Evolutionary conservation across 2,113 vertebrate species (phyloP), one percentile per base, ranked within the genome.

Genomic region (Hemicordylus capensis): DNA sequence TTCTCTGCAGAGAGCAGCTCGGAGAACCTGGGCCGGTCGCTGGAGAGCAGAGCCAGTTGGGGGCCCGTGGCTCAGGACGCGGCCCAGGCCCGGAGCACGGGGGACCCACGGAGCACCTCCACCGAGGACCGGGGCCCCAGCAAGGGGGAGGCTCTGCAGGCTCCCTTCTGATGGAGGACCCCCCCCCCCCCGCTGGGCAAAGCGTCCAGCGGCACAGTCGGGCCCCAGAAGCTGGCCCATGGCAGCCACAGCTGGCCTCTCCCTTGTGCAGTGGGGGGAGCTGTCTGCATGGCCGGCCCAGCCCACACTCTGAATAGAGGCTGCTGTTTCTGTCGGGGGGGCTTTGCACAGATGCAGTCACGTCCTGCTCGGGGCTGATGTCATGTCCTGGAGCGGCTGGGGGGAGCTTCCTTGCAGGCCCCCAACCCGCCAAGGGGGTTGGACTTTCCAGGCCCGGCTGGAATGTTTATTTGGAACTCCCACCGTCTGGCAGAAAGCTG

Each of bases 391-490:
- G 96, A 95, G 94, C 96, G 96, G 96, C 93, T 90, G 44, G 31
- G 4, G 22, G 58, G 15, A 94, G 94, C 95, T 80, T 92, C 90
- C 91, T n/a, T 91, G 2, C 89, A 66, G 79, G 93, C 91, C 95
- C 81, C 76, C 90, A 89, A 96, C 94, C 96, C 94, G 94, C 94
- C 85, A 94, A 97, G 94, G 95, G 94, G 96, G 93, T 88, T 0
- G 94, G 93, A 90, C 96, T 98, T 97, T 97, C 95, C 94, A 96
- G 96, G 95, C 92, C 95, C 93, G 19, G 95, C 93, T 88, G 94
- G 96, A 97, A 96, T 95, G 94, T 97, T 98, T 97, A 97, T 96
- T 95, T 95, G 95, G 97, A 96, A 96, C 96, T 95, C 96, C 96
- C 96, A 95, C 94, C 88, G 96, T 96, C 98, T 97, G 97, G 97